These are phyloP conservation scores for Molossus alvarezi DNA, from an alignment of 2,797 vertebrate genomes.

Conservation along the genomic window DNA sequence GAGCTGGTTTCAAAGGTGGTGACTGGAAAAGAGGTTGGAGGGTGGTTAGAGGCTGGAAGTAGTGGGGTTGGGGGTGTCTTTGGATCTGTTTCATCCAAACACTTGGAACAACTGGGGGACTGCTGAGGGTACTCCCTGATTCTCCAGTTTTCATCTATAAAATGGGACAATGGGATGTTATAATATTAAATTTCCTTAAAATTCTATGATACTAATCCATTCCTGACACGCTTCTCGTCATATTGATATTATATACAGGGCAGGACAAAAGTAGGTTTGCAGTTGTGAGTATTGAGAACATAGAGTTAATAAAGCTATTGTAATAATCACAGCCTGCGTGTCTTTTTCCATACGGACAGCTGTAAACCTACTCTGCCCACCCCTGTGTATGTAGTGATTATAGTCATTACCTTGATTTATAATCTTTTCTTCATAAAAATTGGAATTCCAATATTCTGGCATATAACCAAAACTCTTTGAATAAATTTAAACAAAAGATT, in stretches of 20 bases:
- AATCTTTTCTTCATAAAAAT: conserved; percentile 46
- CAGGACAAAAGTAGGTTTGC: neutral
- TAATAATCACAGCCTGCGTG: neutral
- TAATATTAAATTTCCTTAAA: conserved; percentile 8
- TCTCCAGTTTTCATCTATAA: neutral
- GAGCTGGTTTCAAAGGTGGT: neutral
- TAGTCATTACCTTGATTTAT: conserved; percentile 20
- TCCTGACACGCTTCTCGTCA: neutral
- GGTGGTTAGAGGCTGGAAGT: neutral
- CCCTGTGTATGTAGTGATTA: neutral
- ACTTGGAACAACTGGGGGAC: neutral
- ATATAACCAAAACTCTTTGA: neutral
- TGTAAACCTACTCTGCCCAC: neutral
- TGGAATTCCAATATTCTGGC: conserved; percentile 13
- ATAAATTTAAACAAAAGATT: conserved; percentile 12
- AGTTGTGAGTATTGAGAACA: neutral
- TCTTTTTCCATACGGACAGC: neutral
- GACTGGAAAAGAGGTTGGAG: neutral
- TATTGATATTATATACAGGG: neutral
- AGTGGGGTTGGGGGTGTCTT: neutral
- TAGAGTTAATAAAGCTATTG: neutral
- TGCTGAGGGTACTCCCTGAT: neutral
- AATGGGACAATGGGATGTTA: neutral
- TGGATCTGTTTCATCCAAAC: neutral
- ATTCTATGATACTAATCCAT: neutral